A percentile compares a stretch with the other conserved stretches of the same genome.
These are phyloP conservation scores for Eulithis testata DNA, from an alignment of 2,888 invertebrate genomes.

Conservation along the genomic window DNA sequence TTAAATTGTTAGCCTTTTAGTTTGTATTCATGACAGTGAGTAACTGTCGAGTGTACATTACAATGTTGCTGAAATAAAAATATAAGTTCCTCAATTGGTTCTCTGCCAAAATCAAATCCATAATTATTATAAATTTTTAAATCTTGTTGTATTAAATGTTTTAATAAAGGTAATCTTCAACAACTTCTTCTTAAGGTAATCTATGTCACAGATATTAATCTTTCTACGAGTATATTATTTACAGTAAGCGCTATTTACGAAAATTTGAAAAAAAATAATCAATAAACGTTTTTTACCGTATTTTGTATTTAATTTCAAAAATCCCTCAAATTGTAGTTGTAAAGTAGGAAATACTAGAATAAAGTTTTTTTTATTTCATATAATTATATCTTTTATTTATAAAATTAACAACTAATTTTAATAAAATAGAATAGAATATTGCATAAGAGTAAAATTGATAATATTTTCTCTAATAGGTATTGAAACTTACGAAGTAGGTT, in stretches of 20 bases:
- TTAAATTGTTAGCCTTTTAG: constrained; percentile 2
- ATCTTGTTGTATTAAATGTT: not conserved
- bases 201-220: not conserved
- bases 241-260: too few relatives aligned
- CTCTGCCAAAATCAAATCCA: not conserved
- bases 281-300: not conserved
- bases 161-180: too few relatives aligned
- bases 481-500: constrained; percentile 41
- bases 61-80: not conserved
- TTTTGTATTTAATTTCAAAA: not conserved
- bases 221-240: not conserved
- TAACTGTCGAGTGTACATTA: not conserved
- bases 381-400: too few relatives aligned
- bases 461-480: constrained; percentile 7
- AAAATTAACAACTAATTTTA: too few relatives aligned
- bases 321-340: not conserved
- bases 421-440: too few relatives aligned
- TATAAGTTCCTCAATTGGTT: not conserved
- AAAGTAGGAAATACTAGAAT: not conserved
- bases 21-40: not conserved
- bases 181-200: too few relatives aligned
- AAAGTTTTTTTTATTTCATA: too few relatives aligned
- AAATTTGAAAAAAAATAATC: not conserved
- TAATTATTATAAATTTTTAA: not conserved
- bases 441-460: not conserved